Conservation (phyloP, 2,113 vertebrate species). For the Dipodomys ordii region DNA sequence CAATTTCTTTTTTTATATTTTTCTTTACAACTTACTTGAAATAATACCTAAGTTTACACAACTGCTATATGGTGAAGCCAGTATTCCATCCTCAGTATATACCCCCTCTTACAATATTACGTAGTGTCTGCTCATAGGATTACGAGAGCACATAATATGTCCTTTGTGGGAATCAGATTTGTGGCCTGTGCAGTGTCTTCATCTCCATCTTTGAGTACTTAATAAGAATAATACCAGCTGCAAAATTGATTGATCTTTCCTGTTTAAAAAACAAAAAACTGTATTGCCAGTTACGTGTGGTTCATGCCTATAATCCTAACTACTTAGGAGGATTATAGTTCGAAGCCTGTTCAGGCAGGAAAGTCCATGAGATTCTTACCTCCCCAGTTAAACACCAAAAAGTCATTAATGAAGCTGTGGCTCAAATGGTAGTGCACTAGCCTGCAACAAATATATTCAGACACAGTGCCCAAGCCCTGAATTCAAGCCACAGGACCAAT, state of each 20-base stretch:
- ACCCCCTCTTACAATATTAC: not conserved
- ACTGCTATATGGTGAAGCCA: not conserved
- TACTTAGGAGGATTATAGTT: too few species aligned
- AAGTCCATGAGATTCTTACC: too few species aligned
- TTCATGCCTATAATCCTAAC: too few species aligned
- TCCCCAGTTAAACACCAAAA: too few species aligned
- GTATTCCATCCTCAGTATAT: not conserved
- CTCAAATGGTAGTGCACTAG: too few species aligned
- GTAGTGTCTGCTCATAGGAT: not conserved
- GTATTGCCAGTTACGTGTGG: too few species aligned
- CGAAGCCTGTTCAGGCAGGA: too few species aligned
- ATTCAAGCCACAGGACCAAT: too few species aligned
- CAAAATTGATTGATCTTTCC: not conserved
- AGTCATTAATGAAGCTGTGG: too few species aligned
- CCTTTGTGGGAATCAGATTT: conserved; percentile 40
- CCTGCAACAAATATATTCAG: too few species aligned
- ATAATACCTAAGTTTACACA: not conserved
- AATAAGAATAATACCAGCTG: conserved; percentile 14
- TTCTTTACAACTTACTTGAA: not conserved
- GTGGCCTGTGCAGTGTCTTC: not conserved
- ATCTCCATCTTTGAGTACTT: not conserved
- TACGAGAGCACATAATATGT: not conserved
- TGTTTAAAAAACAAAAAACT: not conserved
- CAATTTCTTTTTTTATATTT: not conserved
- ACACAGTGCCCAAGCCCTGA: too few species aligned